Conservation (phyloP, 1,140 invertebrate species). For the Achroia grisella region DNA sequence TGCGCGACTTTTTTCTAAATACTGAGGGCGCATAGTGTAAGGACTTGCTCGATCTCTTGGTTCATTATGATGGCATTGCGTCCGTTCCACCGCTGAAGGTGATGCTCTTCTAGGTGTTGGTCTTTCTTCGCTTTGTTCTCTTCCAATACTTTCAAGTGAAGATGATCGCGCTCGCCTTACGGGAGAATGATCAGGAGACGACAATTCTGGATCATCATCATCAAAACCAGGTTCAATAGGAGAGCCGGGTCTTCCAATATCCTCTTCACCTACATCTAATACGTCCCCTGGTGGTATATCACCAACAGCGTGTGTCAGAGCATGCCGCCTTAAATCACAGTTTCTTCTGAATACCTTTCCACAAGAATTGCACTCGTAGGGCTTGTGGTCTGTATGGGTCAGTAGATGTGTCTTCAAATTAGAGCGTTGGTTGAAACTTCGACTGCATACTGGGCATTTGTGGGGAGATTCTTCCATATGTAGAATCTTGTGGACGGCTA, state of each 20-base stretch:
- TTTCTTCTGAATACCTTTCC: slow-evolving; percentile 91
- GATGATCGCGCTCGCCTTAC: slow-evolving; percentile 69
- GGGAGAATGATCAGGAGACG: slow-evolving; percentile 75
- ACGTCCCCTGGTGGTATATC: slow-evolving; percentile 84
- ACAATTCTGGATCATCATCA: slow-evolving; percentile 75
- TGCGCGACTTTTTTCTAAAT: slow-evolving; percentile 59
- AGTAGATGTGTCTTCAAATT: slow-evolving; percentile 95
- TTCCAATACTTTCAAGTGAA: slow-evolving; percentile 63
- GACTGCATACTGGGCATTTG: slow-evolving; percentile 91
- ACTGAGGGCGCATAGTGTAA: slow-evolving; percentile 79
- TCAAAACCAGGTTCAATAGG: slow-evolving; percentile 73
- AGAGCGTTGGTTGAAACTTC: slow-evolving; percentile 92
- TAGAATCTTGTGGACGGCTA: slow-evolving; percentile 94
- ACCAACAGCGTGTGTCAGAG: slow-evolving; percentile 88
- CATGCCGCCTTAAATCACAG: slow-evolving; percentile 89
- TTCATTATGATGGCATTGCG: slow-evolving; percentile 79
- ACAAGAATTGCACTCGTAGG: slow-evolving; percentile 93
- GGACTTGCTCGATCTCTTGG: slow-evolving; percentile 74
- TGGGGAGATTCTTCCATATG: slow-evolving; percentile 95
- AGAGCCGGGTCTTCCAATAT: slow-evolving; percentile 66
- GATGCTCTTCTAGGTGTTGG: slow-evolving; percentile 44
- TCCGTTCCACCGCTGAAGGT: slow-evolving; percentile 72
- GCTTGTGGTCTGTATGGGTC: slow-evolving; percentile 96
- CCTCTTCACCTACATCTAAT: slow-evolving; percentile 77
- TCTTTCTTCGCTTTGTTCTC: slow-evolving; percentile 58